Evolutionary conservation across 2,113 vertebrate genomes (phyloP), one percentile per base, ranked within the genome.

Genomic region (Trematocara variabile): DNA sequence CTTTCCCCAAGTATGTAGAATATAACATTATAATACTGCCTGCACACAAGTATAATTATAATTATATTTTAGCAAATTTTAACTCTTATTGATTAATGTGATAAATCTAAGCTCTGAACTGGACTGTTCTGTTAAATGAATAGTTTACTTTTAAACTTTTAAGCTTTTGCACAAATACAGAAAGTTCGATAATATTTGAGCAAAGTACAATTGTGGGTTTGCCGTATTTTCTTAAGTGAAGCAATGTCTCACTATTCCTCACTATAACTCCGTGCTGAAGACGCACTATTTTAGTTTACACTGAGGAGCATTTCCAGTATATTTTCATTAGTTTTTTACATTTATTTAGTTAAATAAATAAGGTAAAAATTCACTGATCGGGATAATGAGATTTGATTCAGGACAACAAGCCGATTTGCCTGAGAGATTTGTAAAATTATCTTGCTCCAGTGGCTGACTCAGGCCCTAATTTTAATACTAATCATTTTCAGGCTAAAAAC

Each of bases 391-490:
- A 39, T 10, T 22, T 3, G 20, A 75, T 86, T 85, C 8, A 63
- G 52, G 34, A 44, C 54, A 77, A 56, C 37, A 75, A 22, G 37
- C 37, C 14, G 54, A n/a, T 63, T 79, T 54, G 39, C 53, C 46
- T 22, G 6, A 7, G 46, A 75, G 70, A 65, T 81, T 50, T 20
- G 5, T 48, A 4, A 30, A 48, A 79, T 48, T 2, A 60, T 73
- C 10, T 63, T 1, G 7, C 77, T 83, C 37, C 11, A 73, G 28
- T 79, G 58, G 18, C 78, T 55, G 58, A 54, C 11, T 65, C 39
- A 13, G 20, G 48, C n/a, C 77, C 16, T 81, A 14, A 63, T 79
- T 84, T 78, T 13, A 75, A 79, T 48, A 44, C 56, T 78, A 88
- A 73, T 58, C 77, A 86, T 60, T 39, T 50, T n/a, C 8, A 16